Base-by-base conservation (phyloP, 2,888 invertebrate species). In the Heliconius charithonia region DNA sequence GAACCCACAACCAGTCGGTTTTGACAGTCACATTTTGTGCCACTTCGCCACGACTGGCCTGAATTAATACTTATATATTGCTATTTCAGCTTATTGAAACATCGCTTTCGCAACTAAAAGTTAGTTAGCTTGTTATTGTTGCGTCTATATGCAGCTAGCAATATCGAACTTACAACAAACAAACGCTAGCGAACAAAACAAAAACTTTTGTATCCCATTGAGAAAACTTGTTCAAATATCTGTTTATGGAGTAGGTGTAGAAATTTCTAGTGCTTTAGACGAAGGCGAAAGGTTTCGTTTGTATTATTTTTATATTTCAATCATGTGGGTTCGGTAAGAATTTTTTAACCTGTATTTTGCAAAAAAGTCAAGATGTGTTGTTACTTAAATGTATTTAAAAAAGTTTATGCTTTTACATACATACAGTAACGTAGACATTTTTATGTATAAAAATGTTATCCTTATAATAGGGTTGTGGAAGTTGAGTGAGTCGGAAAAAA, bases 91-190 rank as follows among this genome's bases (percentile, higher is more conserved):
- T 32, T 66, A 63, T 63, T 27, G 10, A 32, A 29, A 66, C 29
- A 66, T 10, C 12, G 29, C n/a, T 19, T 12, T 3, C 22, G 10
- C 3, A 29, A 66, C 22, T 41, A 41, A 69, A 69, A 69, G 41
- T 69, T 37, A 41, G 67, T 37, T 41, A 69, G 67, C 41, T n/a
- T 67, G 69, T 45, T 69, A 67, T 67, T 67, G n/a, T 67, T 67
- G 3, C 69, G 0, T 41, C 16, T 69, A 69, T 45, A 16, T n/a
- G 25, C 69, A 45, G 16, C 19, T 45, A 69, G 25, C 25, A 9
- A 25, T 16, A 69, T 69, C 69, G 9, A 45, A 41, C 41, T 45
- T 69, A 69, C 41, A 69, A 69, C 69, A 41, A 67, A 67, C 37
- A 25, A 67, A 22, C 37, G 41, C 25, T 16, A 22, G 25, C 19